Evolutionary conservation across 2,113 vertebrate genomes (phyloP), one percentile per base, ranked within the genome.

Genomic region (Sisor rabdophorus): DNA sequence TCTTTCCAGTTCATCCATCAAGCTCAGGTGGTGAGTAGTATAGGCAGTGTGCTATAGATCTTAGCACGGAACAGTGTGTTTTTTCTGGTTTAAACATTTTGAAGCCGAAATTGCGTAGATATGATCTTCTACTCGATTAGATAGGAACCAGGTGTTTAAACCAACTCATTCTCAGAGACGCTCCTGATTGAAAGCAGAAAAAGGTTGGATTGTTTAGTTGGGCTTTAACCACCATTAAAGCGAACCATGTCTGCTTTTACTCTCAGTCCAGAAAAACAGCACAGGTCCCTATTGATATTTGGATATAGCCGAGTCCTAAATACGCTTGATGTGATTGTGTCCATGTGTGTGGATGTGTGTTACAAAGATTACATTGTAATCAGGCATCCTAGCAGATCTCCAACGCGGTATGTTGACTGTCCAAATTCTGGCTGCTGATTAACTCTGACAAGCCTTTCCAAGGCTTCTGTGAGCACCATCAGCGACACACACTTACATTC

Each of bases 371-470:
- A 55, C 28, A 61, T 63, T 61, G 67, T 72, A 73, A 83, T 81
- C 79, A 79, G 60, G 47, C 53, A 71, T 75, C 47, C 72, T 76
- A 28, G 67, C 58, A 56, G 76, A 69, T 70, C 76, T 69, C 54
- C 61, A 71, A 71, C 70, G 68, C 30, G 22, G 44, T 28, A 79
- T 72, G 73, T 76, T 55, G 55, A 67, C 64, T 73, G 59, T 79
- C 54, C 20, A 54, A 40, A 24, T 69, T 53, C 59, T 65, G 71
- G 70, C 55, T 76, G 55, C 68, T 81, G 72, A 83, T 81, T 80
- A 79, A n/a, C 63, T 52, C 32, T 80, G 74, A 72, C 74, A 76
- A 76, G 36, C 54, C 72, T 72, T 80, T 76, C 68, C 48, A 48
- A 73, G 59, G 58, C 71, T 40, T 63, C 17, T 44, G 52, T 64